These are phyloP conservation scores for Alectura lathami DNA, from an alignment of 2,113 vertebrate species.

Conservation along the genomic window DNA sequence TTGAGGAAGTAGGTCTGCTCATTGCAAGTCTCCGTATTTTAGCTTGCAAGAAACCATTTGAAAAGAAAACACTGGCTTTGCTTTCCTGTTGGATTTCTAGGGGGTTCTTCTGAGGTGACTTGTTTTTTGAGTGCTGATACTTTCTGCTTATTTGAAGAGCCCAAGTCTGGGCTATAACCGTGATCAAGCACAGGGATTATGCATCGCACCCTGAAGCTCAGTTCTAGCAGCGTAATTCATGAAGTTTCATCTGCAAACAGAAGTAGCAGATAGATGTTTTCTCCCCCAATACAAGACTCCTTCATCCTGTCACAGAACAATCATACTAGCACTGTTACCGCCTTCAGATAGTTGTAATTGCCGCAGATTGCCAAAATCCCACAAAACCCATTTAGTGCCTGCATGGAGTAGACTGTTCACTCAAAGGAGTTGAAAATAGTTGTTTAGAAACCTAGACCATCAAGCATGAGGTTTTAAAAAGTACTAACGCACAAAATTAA, in stretches of 20 bases:
- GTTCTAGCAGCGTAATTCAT: background rate
- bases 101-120: background rate
- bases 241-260: background rate
- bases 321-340: background rate
- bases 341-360: background rate
- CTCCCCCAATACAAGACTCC: background rate
- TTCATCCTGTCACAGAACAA: background rate
- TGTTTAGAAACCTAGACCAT: background rate
- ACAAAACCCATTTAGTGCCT: background rate
- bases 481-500: background rate
- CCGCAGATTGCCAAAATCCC: background rate
- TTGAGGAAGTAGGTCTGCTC: background rate
- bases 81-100: background rate
- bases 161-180: background rate
- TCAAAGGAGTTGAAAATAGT: background rate
- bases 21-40: background rate
- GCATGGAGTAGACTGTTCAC: background rate
- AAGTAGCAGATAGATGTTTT: background rate
- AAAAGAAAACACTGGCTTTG: fast-evolving
- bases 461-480: background rate
- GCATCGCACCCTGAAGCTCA: background rate
- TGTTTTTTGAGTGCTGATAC: background rate
- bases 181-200: background rate
- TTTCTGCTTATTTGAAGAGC: background rate
- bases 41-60: background rate